phyloP scores from a whole-genome alignment of 1,140 invertebrate species.

The Chionoecetes opilio region DNA sequence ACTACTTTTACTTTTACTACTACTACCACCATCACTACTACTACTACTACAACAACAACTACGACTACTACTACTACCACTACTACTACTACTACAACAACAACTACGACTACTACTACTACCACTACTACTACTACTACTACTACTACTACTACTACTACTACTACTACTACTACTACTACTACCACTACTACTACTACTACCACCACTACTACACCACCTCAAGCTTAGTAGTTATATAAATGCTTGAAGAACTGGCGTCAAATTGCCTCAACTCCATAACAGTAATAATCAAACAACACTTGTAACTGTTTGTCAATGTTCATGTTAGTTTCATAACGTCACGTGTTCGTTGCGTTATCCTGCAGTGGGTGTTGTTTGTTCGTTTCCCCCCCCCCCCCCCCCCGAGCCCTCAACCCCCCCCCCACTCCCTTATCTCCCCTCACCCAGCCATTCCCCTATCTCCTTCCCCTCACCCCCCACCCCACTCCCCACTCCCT shows the following conservation, averaged over 20 bases:
- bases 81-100: too few relatives aligned
- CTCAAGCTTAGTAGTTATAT: too few relatives aligned
- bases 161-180: not conserved
- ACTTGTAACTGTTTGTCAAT: too few relatives aligned
- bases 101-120: not conserved
- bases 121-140: constrained; percentile 29
- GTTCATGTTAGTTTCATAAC: too few relatives aligned
- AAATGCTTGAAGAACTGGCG: too few relatives aligned
- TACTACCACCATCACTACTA: not conserved
- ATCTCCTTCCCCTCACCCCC: not conserved
- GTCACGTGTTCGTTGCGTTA: not conserved
- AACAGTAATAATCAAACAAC: too few relatives aligned
- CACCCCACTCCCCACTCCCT: not conserved
- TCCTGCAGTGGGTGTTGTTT: not conserved
- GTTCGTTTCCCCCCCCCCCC: not conserved
- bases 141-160: constrained; percentile 30
- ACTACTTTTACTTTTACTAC: not conserved
- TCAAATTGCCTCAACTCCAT: too few relatives aligned
- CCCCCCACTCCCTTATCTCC: not conserved
- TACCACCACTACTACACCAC: too few relatives aligned
- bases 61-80: too few relatives aligned
- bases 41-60: constrained; percentile 10
- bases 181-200: not conserved
- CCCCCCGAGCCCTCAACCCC: too few relatives aligned
- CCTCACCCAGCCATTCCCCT: not conserved